These are phyloP conservation scores for Hydrophis major DNA, from an alignment of 2,797 vertebrate genomes.

Conservation along the genomic window DNA sequence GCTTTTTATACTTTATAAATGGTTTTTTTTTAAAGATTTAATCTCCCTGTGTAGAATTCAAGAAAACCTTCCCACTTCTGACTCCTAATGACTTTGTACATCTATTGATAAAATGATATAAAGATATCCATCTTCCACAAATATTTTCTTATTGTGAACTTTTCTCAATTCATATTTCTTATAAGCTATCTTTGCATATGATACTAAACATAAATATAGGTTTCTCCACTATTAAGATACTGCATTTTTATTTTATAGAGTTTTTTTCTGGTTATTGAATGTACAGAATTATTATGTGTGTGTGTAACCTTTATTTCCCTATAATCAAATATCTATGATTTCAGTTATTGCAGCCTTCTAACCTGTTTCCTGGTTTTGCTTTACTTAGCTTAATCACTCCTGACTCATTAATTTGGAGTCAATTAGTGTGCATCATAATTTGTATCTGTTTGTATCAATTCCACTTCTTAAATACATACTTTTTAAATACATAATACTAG, in stretches of 20 bases:
- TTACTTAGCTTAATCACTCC: background rate
- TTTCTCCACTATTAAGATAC: background rate
- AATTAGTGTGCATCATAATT: background rate
- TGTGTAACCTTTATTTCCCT: background rate
- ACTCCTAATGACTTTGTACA: background rate
- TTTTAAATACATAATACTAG: background rate
- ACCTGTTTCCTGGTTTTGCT: background rate
- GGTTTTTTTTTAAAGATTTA: background rate
- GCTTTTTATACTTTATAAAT: background rate
- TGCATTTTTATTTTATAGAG: background rate
- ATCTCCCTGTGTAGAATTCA: background rate
- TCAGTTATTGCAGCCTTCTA: background rate
- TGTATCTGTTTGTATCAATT: background rate
- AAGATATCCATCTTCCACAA: background rate
- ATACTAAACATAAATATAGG: background rate
- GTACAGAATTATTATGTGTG: background rate
- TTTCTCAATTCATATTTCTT: background rate
- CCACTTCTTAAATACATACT: background rate
- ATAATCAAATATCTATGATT: background rate
- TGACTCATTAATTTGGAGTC: background rate
- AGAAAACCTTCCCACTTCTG: background rate
- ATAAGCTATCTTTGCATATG: background rate
- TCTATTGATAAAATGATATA: background rate
- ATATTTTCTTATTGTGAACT: background rate
- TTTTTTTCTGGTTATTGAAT: background rate